Evolutionary conservation across 2,797 vertebrate genomes (phyloP), one percentile per base, ranked within the genome.

Genomic region (Myioborus miniatus): DNA sequence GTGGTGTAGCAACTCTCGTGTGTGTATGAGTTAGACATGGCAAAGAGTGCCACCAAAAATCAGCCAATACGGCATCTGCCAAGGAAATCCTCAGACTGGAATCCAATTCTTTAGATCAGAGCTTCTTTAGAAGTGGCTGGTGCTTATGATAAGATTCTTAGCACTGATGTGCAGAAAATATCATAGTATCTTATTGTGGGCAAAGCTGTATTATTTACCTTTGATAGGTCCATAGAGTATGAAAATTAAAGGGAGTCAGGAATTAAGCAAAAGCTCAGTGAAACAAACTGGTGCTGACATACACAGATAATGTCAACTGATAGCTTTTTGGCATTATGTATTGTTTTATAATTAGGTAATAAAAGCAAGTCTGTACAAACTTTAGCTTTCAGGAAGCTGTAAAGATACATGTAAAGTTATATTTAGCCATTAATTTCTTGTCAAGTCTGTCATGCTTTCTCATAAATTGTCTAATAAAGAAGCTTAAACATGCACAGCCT

Each of bases 221-320:
- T n/a, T 83, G 63, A 23, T 60, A 92, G 63, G 68, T 56, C 65
- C 22, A 15, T 4, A 32, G 29, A 63, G 20, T 43, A 46, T 50
- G 83, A 79, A 76, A 72, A 83, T 76, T 88, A 88, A 78, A 94
- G 30, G 47, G 37, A 86, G 44, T 9, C 62, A 32, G 44, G 62
- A 86, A 39, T 67, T 67, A 81, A 64, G 82, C 26, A 63, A 49
- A 86, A 82, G 49, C 65, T 84, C 63, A 82, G 80, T 69, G 82
- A 74, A 90, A 78, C 59, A 86, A 94, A 47, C 65, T 43, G 32
- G 5, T 93, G 84, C 91, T 96, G 94, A 93, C 82, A 39, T 52
- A 91, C 91, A 68, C 69, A 94, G 95, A 95, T 96, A 89, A 71
- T 55, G 90, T 91, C 69, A 94, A n/a, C 79, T 81, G 94, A 94